Evolutionary conservation across 2,113 vertebrate species (phyloP).

Genomic region (Sander lucioperca): DNA sequence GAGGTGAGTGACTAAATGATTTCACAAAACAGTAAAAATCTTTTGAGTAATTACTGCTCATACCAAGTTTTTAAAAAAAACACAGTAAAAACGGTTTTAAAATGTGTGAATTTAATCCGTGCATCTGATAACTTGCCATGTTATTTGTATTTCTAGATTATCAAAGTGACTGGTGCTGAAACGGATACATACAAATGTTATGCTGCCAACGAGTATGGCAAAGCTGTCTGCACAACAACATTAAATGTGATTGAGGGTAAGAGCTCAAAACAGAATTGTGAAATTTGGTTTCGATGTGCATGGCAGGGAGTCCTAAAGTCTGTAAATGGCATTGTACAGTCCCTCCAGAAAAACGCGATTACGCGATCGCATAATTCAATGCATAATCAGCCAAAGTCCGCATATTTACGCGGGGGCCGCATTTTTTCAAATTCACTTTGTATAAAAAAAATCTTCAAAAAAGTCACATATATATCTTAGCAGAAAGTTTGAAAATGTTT

Average conservation of each 20-base stretch:
- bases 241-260: slow-evolving; percentile 88
- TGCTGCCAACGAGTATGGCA: slow-evolving; percentile 87
- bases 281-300: not conserved
- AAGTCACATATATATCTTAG: too few species aligned
- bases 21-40: not conserved
- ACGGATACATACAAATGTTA: slow-evolving; percentile 87
- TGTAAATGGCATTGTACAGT: not conserved
- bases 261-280: slow-evolving; percentile 12
- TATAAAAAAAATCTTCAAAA: too few species aligned
- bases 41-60: not conserved
- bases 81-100: not conserved
- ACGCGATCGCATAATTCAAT: too few species aligned
- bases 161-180: slow-evolving; percentile 79
- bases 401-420: too few species aligned
- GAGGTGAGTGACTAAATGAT: slow-evolving; percentile 79
- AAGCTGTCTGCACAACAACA: slow-evolving; percentile 84
- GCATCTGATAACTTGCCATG: not conserved
- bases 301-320: not conserved
- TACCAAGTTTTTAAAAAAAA: too few species aligned
- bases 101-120: not conserved
- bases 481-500: too few species aligned
- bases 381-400: too few species aligned
- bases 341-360: too few species aligned
- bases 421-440: too few species aligned
- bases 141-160: slow-evolving; percentile 81